Conservation (phyloP, 2,113 vertebrate species). For the Hucho hucho region DNA sequence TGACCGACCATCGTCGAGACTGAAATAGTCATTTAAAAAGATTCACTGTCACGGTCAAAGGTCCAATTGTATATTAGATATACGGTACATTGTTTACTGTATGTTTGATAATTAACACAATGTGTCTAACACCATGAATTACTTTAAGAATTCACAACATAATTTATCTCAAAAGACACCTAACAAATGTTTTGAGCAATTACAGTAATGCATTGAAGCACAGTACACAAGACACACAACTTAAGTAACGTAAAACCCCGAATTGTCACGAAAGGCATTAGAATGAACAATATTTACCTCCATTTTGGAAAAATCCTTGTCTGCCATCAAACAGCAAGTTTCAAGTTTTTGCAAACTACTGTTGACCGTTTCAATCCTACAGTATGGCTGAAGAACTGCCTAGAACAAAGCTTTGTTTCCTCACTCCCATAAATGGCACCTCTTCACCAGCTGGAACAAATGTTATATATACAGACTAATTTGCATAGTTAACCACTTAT, state of each 20-base stretch:
- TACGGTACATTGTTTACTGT: background rate
- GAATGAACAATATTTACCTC: conserved; percentile 38
- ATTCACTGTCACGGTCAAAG: background rate
- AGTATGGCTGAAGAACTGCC: background rate
- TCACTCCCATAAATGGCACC: background rate
- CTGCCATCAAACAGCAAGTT: conserved; percentile 29
- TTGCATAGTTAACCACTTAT: too few species aligned
- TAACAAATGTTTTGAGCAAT: background rate
- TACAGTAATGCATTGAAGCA: background rate
- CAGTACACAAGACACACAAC: background rate
- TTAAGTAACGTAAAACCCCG: background rate
- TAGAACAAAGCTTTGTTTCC: background rate
- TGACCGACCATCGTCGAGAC: conserved; percentile 11
- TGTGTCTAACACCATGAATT: background rate
- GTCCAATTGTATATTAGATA: too few species aligned
- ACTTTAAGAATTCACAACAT: background rate
- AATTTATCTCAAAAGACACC: background rate
- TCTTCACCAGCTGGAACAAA: background rate
- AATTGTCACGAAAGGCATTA: background rate
- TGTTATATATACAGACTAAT: background rate
- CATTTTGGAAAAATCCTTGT: background rate
- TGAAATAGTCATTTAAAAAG: conserved; percentile 21
- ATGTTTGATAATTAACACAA: background rate
- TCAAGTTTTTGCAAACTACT: background rate
- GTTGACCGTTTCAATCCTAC: background rate